Conservation (phyloP, 2,888 invertebrate genomes). For the Chydorus sphaericus region DNA sequence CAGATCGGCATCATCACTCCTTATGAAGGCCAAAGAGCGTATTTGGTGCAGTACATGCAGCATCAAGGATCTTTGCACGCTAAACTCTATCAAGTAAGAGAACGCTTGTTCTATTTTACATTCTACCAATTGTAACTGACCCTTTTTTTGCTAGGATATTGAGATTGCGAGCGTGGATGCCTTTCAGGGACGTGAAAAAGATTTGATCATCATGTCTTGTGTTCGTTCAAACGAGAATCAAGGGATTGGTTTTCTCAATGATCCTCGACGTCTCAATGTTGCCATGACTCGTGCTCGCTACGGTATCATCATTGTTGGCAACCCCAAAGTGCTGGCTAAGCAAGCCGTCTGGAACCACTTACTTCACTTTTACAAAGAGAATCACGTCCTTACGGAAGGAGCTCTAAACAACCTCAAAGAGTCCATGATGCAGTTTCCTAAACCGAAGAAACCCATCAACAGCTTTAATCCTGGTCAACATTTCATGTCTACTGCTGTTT, state of each 20-base stretch:
- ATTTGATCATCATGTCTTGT: constrained; percentile 97
- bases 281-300: constrained; percentile 94
- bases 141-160: constrained; percentile 50
- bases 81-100: constrained; percentile 56
- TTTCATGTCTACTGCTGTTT: constrained; percentile 95
- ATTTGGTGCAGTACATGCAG: constrained; percentile 96
- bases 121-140: background rate
- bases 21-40: constrained; percentile 95
- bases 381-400: constrained; percentile 91
- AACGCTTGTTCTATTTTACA: background rate
- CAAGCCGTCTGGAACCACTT: constrained; percentile 98
- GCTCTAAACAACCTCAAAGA: constrained; percentile 93
- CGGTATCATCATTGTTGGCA: constrained; percentile 95
- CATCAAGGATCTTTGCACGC: constrained; percentile 93
- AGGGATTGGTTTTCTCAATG: constrained; percentile 96
- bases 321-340: constrained; percentile 95
- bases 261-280: constrained; percentile 93
- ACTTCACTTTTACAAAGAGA: constrained; percentile 92
- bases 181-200: constrained; percentile 97
- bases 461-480: constrained; percentile 89
- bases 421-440: constrained; percentile 89
- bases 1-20: constrained; percentile 99
- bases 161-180: constrained; percentile 99
- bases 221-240: constrained; percentile 97
- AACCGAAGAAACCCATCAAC: constrained; percentile 90